Evolutionary conservation across 2,888 invertebrate genomes (phyloP).

Genomic region (Philonicus albiceps): DNA sequence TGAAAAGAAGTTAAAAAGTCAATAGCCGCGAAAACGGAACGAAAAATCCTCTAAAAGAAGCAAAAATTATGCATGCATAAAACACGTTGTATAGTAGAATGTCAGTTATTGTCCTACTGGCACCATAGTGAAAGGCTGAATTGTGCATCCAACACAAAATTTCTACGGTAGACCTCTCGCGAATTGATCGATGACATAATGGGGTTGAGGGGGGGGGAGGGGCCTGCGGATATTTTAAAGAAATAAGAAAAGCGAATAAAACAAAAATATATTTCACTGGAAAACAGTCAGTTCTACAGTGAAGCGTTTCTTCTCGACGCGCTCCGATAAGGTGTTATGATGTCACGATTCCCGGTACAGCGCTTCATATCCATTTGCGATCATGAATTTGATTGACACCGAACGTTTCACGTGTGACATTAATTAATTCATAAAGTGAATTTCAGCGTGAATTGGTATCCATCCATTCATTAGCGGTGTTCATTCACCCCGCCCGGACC

Average conservation of each 20-base stretch:
- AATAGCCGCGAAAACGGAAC: not conserved
- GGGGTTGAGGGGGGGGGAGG: not conserved
- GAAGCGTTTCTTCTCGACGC: not conserved
- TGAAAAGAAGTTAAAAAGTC: not conserved
- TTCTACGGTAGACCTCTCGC: slow-evolving; percentile 9
- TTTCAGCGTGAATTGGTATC: not conserved
- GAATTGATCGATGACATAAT: slow-evolving; percentile 32
- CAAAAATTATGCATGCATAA: slow-evolving; percentile 7
- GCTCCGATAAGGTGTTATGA: not conserved
- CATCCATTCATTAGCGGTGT: slow-evolving; percentile 22
- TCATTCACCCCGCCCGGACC: not conserved
- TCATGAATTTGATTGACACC: slow-evolving; percentile 24
- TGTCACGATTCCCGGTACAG: slow-evolving; percentile 4
- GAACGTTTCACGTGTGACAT: slow-evolving; percentile 19
- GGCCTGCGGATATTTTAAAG: not conserved
- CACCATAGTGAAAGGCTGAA: slow-evolving; percentile 20
- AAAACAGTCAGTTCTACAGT: not conserved
- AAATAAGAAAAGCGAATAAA: not conserved
- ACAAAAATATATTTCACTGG: not conserved
- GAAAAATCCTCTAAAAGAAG: not conserved
- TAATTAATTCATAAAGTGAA: slow-evolving; percentile 35
- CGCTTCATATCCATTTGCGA: not conserved
- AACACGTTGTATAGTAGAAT: not conserved
- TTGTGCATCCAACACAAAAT: slow-evolving; percentile 2
- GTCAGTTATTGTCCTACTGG: slow-evolving; percentile 22